Evolutionary conservation across 2,888 invertebrate species (phyloP), one percentile per base, ranked within the genome.

Genomic region (Biston stratarius): DNA sequence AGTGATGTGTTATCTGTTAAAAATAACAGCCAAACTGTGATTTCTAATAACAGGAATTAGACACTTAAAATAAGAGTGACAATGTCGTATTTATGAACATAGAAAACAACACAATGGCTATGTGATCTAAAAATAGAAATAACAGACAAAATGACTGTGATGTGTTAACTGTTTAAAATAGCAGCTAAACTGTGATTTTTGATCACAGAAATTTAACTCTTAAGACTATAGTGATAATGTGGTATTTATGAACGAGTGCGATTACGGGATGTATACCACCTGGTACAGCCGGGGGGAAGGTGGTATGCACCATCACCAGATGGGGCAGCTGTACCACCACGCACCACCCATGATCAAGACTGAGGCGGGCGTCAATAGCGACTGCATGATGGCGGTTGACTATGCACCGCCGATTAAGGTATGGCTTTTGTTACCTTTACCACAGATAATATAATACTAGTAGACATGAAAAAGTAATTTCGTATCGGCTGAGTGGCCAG

Each of bases 321-420:
- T 94, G 93, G 94, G 91, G 66, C 94, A 91, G 83, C 82, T 94
- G 82, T 94, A 94, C 86, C 94, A 94, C 82, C 94, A 94, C 73
- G 94, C 94, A 6, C 94, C 95, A 49, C 94, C 95, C 64, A 94
- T 95, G 91, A 95, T 95, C 75, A 95, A 95, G 91, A 95, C 95
- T 74, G 95, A 95, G 72, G 95, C 95, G 57, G 94, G 94, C 40
- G 94, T 95, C 49, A 95, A 95, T 81, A 95, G 94, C 81, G 95
- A 95, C 83, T 95, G 95, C 72, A 95, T 95, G 95, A 94, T 95
- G 90, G 95, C 95, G 0, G 94, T 95, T 36, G 95, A 95, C 77
- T 95, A 95, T 80, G 95, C 95, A 0, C 95, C 95, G 0, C 95
- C 95, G 33, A 95, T 95, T 83, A 95, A 95, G 95, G 95, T 95